Conservation (phyloP, 2,888 invertebrate species). For the Andricus curvator region DNA sequence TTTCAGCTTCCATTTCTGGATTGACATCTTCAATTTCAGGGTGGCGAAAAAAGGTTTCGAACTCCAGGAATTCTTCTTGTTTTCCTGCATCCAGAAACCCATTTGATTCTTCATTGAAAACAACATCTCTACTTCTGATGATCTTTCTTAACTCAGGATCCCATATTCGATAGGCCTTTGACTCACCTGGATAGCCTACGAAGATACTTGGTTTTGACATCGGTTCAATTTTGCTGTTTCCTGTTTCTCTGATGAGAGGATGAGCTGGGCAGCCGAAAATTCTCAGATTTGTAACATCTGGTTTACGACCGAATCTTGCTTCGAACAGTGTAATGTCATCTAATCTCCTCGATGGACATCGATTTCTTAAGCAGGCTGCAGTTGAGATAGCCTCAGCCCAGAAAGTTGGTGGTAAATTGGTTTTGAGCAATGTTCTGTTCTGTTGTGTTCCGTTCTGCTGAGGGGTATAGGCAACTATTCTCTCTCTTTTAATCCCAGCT, state of each 20-base stretch:
- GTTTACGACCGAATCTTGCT: background rate
- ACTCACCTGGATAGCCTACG: background rate
- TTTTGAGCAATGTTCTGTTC: background rate
- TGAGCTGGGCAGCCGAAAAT: conserved; percentile 20
- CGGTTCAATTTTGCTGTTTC: conserved; percentile 16
- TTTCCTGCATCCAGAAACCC: too few relatives aligned
- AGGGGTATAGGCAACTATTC: too few relatives aligned
- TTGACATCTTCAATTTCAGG: too few relatives aligned
- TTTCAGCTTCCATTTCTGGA: too few relatives aligned
- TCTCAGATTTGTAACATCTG: background rate
- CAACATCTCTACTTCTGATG: too few relatives aligned
- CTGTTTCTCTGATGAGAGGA: conserved; percentile 1
- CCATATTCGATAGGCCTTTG: too few relatives aligned
- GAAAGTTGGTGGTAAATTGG: conserved; percentile 13
- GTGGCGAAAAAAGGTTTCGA: too few relatives aligned
- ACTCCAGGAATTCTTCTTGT: too few relatives aligned
- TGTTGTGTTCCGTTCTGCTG: too few relatives aligned
- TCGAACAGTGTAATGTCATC: conserved; percentile 32
- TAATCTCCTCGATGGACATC: conserved; percentile 30
- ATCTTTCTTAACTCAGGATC: too few relatives aligned
- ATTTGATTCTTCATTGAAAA: too few relatives aligned
- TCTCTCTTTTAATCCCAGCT: too few relatives aligned
- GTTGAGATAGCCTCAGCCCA: conserved; percentile 43
- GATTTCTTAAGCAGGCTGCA: conserved; percentile 34
- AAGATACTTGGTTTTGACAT: background rate